phyloP scores from a whole-genome alignment of 2,113 vertebrate species.

The Carlito syrichta region DNA sequence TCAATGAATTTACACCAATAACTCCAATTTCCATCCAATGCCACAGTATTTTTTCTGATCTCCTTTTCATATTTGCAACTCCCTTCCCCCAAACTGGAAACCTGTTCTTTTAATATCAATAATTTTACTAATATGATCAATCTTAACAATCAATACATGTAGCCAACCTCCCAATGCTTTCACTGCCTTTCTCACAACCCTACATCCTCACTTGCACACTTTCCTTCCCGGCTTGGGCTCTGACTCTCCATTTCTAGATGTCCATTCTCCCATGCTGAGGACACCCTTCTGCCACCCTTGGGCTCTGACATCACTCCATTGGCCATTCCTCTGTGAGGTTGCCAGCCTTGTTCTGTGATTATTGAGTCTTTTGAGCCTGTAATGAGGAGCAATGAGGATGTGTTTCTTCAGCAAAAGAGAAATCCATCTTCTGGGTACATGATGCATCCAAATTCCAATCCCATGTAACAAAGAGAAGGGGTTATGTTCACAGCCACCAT shows the following conservation, averaged over 20 bases:
- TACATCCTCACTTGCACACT: too few species aligned
- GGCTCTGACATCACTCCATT: not conserved
- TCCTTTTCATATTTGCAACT: not conserved
- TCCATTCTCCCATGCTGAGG: rapidly evolving
- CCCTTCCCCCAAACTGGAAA: not conserved
- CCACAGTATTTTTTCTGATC: not conserved
- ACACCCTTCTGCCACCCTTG: rapidly evolving
- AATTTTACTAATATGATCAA: not conserved
- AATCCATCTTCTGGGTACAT: not conserved
- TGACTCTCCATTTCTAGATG: not conserved
- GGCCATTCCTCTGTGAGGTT: not conserved
- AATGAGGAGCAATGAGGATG: not conserved
- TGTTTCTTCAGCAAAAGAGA: not conserved
- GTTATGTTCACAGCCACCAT: not conserved
- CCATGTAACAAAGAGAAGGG: too few species aligned
- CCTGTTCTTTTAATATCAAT: not conserved
- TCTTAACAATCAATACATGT: too few species aligned
- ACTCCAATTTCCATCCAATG: not conserved
- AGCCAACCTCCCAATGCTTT: rapidly evolving
- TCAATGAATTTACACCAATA: too few species aligned
- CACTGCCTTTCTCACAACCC: too few species aligned
- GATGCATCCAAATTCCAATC: too few species aligned
- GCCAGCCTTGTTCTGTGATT: not conserved
- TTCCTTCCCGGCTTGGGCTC: rapidly evolving
- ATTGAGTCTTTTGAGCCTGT: not conserved